Percentiles rank a stretch among this genome's conserved stretches.
Evolutionary conservation across 23 tunicate genomes (phyloP).

Genomic region (Botrylloides violaceus): DNA sequence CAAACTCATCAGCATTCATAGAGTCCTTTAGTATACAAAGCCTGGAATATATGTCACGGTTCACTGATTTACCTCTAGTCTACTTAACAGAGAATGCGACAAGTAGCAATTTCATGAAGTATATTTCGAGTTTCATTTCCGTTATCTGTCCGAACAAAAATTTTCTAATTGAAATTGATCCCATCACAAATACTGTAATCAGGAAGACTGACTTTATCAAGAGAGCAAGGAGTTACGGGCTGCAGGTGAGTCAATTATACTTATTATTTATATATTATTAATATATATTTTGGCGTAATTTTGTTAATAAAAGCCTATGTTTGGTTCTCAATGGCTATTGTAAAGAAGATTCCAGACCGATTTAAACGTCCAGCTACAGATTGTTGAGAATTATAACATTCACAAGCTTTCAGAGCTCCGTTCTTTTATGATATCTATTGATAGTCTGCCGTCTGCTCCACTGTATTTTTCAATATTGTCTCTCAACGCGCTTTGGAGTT

Average conservation of each 20-base stretch:
- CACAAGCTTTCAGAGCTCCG: too few species aligned
- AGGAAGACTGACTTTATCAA: constrained; percentile 17
- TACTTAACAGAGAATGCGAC: constrained; percentile 6
- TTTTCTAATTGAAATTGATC: constrained; percentile 29
- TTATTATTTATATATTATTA: too few species aligned
- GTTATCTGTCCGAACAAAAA: constrained; percentile 26
- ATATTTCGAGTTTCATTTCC: not conserved
- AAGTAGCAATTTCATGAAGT: constrained; percentile 2
- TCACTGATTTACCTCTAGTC: constrained; percentile 58
- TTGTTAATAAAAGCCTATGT: too few species aligned
- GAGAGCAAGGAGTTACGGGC: constrained; percentile 22
- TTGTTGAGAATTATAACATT: too few species aligned
- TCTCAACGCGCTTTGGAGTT: too few species aligned
- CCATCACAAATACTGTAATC: not conserved
- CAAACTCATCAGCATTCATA: constrained; percentile 44
- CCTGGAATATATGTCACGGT: constrained; percentile 42
- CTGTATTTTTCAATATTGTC: too few species aligned
- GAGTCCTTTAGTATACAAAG: constrained; percentile 67
- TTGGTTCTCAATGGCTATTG: too few species aligned
- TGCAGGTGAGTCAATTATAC: constrained; percentile 34
- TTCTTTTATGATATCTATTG: too few species aligned
- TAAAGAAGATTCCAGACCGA: too few species aligned
- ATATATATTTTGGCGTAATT: too few species aligned
- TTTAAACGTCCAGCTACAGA: too few species aligned
- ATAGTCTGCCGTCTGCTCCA: too few species aligned